Evolutionary conservation across 2,113 vertebrate species (phyloP), one percentile per base, ranked within the genome.

Genomic region (Melanocharis versteri): DNA sequence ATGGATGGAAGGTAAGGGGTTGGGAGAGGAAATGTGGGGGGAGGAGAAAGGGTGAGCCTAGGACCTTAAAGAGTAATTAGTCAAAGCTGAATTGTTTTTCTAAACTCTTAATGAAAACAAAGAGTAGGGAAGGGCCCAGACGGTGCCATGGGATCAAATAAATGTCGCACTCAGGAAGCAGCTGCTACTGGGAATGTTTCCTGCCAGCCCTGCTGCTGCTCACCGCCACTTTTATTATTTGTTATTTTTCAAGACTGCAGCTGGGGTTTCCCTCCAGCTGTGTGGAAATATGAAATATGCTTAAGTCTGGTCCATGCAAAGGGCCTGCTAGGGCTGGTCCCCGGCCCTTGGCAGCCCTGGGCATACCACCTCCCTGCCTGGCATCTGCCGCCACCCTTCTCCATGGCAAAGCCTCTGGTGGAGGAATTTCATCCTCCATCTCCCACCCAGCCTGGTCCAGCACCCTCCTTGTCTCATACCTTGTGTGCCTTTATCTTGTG

Each of bases 151-250:
- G 98, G 97, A 98, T 97, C 97, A 97, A 98, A 98, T 95, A 97
- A 98, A 96, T 83, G 76, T 97, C 85, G 92, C 94, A 93, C 96
- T 97, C 98, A 98, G 98, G 98, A 98, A 98, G 97, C 98, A 98
- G 98, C 97, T 98, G 98, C 97, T 98, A 97, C 95, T 97, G 98
- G 98, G 98, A 98, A 98, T 97, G 96, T 91, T 98, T 98, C 98
- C 98, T 98, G 98, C 97, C 79, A 96, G 89, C 87, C 45, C 78
- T 54, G 87, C 96, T 92, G 95, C 90, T 95, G 97, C 97, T 78
- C 79, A 87, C 93, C 40, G 94, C 92, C 71, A 35, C 96, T 96
- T 87, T 97, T 95, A 97, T 97, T 96, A 96, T 97, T 96, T 96
- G 94, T 96, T 96, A 90, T 96, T 73, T 92, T 94, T 98, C 93